Base-by-base conservation (phyloP, 2,797 vertebrate species). In the Apodemus agrarius region DNA sequence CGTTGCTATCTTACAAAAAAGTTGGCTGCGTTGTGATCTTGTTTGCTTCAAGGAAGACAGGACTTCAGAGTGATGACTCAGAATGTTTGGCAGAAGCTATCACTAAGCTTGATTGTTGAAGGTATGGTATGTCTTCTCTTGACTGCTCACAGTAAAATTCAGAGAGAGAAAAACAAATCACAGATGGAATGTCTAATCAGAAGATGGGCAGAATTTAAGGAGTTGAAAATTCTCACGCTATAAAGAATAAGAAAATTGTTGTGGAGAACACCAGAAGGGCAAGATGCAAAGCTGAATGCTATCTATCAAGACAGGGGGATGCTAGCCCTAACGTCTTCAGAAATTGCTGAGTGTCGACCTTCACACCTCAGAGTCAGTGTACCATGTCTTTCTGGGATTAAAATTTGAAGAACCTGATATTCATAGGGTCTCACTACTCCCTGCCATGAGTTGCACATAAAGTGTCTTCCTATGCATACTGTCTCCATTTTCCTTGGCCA, bases 131-230 rank as follows among this genome's bases (percentile, higher is more conserved):
- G 40, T 54, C 61, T 93, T 79, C 40, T 79, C 85, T 79, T 65
- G 65, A 82, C 54, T 88, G 43, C 82, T 72, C 67, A 89, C n/a
- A 59, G 21, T 72, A 78, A 89, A 79, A 93, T 93, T 17, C 14
- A 72, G 74, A 79, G 24, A 63, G 78, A 89, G 59, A 89, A n/a
- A 85, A 95, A 85, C 54, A 89, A 93, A 87, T 80, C 82, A 54
- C 54, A 92, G 72, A 72, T 59, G 40, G 79, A 29, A 89, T 89
- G 43, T 69, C 49, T 83, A 84, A 92, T 40, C 21, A 69, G 93
- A 84, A 84, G 13, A 22, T 54, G 52, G n/a, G 52, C 9, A 84
- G 21, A 72, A 54, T 46, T 89, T 69, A 40, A 87, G 46, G 22
- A 59, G 17, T 75, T 95, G n/a, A 76, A 46, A 92, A 92, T 31